These are phyloP conservation scores for Columba guinea DNA, from an alignment of 2,797 vertebrate species.

Conservation along the genomic window DNA sequence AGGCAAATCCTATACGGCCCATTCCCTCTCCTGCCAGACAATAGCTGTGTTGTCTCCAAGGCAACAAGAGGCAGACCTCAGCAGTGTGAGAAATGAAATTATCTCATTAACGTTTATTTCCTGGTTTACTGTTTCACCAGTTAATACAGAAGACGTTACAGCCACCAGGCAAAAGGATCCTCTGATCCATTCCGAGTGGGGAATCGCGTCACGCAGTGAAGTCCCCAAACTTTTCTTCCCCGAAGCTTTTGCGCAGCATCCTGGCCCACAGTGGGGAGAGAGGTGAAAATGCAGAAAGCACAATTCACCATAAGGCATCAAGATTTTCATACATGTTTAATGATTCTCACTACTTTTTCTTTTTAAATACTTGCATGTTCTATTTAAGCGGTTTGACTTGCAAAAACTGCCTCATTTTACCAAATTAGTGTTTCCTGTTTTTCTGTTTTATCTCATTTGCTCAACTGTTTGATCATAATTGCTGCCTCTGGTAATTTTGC, in stretches of 20 bases:
- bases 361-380: neutral
- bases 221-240: neutral
- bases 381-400: neutral
- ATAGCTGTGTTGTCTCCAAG: neutral
- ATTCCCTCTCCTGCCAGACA: neutral
- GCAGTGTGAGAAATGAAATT: neutral
- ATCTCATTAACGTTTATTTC: slow-evolving; percentile 10
- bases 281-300: neutral
- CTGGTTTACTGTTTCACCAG: neutral
- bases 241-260: neutral
- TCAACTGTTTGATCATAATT: neutral
- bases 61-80: slow-evolving; percentile 6
- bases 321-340: neutral
- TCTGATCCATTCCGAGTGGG: neutral
- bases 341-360: neutral
- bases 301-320: neutral
- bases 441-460: neutral
- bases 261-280: neutral
- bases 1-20: neutral
- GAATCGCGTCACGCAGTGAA: neutral
- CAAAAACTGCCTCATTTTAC: neutral
- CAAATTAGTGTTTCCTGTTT: neutral
- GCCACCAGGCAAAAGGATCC: neutral
- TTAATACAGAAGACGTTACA: neutral
- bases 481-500: neutral